These are phyloP conservation scores for Eupeodes luniger DNA, from an alignment of 2,888 invertebrate species.

Conservation along the genomic window DNA sequence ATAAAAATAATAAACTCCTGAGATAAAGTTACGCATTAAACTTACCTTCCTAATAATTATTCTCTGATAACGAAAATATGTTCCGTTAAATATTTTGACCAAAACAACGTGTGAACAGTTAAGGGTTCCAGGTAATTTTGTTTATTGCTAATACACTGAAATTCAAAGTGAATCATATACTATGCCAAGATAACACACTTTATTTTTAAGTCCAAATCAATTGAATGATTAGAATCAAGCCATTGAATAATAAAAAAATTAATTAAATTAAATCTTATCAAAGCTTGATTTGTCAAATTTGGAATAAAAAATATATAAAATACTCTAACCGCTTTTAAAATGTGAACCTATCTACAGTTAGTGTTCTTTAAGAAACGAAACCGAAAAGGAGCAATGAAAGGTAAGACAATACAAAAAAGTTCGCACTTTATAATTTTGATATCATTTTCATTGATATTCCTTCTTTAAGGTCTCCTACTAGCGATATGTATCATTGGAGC, in stretches of 20 bases:
- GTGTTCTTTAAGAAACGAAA: constrained; percentile 22
- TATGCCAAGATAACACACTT: neutral
- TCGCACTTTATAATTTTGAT: neutral
- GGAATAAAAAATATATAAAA: neutral
- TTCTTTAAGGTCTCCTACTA: constrained; percentile 28
- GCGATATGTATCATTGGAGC: constrained; percentile 18
- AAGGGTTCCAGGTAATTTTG: neutral
- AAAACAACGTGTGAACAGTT: neutral
- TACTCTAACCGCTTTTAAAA: neutral
- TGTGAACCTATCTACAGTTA: neutral
- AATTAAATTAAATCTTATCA: constrained; percentile 12
- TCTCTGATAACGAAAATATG: neutral
- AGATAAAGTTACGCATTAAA: neutral
- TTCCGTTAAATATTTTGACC: neutral
- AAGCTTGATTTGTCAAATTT: constrained; percentile 2
- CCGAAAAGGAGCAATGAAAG: constrained; percentile 53
- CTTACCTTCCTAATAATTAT: no score
- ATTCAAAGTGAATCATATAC: neutral
- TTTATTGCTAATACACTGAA: neutral
- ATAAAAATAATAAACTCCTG: no score
- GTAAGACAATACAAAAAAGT: neutral
- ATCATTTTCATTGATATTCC: neutral
- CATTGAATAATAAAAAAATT: constrained; percentile 1
- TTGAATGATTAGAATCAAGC: neutral
- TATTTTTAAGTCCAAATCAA: constrained; percentile 7